Evolutionary conservation across 2,888 invertebrate species (phyloP).

Genomic region (Epiblema foenella): DNA sequence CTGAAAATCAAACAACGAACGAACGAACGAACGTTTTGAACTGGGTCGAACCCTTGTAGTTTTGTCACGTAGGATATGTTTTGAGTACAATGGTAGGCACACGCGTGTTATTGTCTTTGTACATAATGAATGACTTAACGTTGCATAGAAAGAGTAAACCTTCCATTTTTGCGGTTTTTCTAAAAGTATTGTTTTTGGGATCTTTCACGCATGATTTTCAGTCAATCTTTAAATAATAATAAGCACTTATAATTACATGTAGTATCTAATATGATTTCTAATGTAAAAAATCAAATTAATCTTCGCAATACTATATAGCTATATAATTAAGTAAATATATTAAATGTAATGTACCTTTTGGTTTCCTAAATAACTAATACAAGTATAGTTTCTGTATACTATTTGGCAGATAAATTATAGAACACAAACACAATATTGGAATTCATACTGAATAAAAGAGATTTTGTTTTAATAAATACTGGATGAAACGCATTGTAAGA

Average conservation of each 20-base stretch:
- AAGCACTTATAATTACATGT: background rate
- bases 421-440: background rate
- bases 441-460: background rate
- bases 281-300: background rate
- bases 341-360: too few species aligned
- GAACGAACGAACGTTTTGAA: too few species aligned
- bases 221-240: background rate
- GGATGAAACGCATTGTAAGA: background rate
- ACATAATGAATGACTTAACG: constrained; percentile 31
- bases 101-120: constrained; percentile 34
- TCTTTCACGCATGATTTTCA: background rate
- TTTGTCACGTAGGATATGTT: constrained; percentile 32
- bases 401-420: background rate
- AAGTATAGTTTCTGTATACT: too few species aligned
- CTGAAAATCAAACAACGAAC: too few species aligned
- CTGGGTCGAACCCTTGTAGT: constrained; percentile 12
- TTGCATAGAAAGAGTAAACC: background rate
- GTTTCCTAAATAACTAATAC: too few species aligned
- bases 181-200: background rate
- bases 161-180: background rate
- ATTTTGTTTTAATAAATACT: background rate
- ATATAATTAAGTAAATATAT: background rate
- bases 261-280: background rate
- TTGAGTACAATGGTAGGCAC: constrained; percentile 29
- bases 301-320: background rate